Conservation (phyloP, 2,113 vertebrate genomes). For the Sialia sialis region DNA sequence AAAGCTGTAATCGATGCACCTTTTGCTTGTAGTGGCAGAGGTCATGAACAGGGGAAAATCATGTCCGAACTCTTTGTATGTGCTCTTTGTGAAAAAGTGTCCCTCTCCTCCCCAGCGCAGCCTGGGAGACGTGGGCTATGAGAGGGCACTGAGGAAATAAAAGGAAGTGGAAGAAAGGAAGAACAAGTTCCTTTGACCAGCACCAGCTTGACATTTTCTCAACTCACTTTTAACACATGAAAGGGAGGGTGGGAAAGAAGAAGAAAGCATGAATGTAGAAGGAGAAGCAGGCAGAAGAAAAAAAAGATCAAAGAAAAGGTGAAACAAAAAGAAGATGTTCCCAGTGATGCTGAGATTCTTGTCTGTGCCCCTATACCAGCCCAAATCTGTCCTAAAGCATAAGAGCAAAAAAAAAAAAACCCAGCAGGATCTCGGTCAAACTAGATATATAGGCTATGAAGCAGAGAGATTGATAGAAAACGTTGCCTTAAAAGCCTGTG, state of each 20-base stretch:
- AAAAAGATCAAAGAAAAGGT: conserved; percentile 25
- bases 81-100: background rate
- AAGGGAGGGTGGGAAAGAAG: conserved; percentile 3
- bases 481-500: background rate
- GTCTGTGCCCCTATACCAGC: background rate
- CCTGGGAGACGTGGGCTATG: background rate
- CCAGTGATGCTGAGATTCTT: background rate
- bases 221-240: conserved; percentile 31
- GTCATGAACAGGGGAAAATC: background rate
- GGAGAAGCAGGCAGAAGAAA: background rate
- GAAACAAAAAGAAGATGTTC: conserved; percentile 4
- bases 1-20: background rate
- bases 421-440: background rate
- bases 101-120: background rate
- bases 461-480: background rate
- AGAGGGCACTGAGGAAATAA: background rate
- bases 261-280: conserved; percentile 35
- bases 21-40: background rate
- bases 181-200: conserved; percentile 45
- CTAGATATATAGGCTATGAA: background rate
- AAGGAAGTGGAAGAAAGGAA: background rate
- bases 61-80: background rate
- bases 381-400: background rate
- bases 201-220: conserved; percentile 27
- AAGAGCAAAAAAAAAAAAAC: background rate